Base-by-base conservation (phyloP, 2,113 vertebrate species). In the Phaethornis superciliosus region DNA sequence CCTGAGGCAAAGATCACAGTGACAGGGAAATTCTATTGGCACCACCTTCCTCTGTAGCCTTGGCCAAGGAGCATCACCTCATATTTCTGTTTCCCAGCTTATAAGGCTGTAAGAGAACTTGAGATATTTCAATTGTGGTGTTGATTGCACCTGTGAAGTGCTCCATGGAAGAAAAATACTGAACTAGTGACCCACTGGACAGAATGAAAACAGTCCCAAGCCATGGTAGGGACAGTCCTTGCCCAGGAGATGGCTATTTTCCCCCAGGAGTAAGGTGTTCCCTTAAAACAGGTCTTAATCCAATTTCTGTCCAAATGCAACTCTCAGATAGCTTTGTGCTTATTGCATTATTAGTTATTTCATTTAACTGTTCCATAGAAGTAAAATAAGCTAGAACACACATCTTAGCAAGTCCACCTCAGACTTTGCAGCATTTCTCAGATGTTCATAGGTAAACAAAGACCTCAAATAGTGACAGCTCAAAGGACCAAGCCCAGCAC, bases 41-140 rank as follows among this genome's bases (percentile, higher is more conserved):
- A 63, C 19, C 60, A 42, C 22, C 27, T 64, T 67, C 77, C 30
- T 44, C 51, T 5, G 26, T 21, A 75, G 56, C 56, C 6, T 46
- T 40, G 62, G 21, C 23, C 72, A 88, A 56, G 70, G 13, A 10
- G 22, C 54, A 65, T 68, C 81, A 60, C 44, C 30, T 71, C 12
- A 1, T 7, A 27, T 44, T 83, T 81, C 60, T 24, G 6, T 54
- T 69, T 59, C 58, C 33, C 32, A 0, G 47, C 60, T 67, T 70
- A 8, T 40, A 58, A 20, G 20, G 27, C 6, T 68, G 37, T 13
- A 46, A 11, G 21, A 40, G 28, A 71, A 69, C 28, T 28, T 0
- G 0, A 84, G 49, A 18, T 49, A 10, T 67, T 81, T 7, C 26
- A 46, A 76, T 16, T 0, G 0, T 17, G n/a, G 10, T 17, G n/a